A percentile compares a stretch with the other conserved stretches of the same genome.
phyloP scores from a whole-genome alignment of 2,113 vertebrate genomes.

The Vulpes lagopus region DNA sequence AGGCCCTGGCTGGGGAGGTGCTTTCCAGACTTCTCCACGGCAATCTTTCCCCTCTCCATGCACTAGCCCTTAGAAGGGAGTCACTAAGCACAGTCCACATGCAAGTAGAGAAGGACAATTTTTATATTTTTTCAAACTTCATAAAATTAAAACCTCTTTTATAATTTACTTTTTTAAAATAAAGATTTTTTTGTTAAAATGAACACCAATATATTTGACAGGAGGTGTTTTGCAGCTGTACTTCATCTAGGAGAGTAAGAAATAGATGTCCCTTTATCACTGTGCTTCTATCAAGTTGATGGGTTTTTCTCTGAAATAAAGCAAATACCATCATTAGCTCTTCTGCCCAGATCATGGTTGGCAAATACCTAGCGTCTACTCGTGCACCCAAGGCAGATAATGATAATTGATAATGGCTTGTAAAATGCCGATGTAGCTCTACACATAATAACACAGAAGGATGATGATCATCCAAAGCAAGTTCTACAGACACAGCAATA shows the following conservation, averaged over 20 bases:
- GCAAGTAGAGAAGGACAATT: not conserved
- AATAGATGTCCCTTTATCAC: not conserved
- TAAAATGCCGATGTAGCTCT: not conserved
- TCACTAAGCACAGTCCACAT: not conserved
- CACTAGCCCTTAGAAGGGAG: not conserved
- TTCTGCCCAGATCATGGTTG: not conserved
- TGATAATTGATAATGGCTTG: not conserved
- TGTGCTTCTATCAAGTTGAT: not conserved
- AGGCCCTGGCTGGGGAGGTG: not conserved
- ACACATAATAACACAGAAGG: not conserved
- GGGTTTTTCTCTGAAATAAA: not conserved
- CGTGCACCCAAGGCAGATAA: accelerated
- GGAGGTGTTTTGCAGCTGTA: not conserved
- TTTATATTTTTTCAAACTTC: not conserved
- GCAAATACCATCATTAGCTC: not conserved
- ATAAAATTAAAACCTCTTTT: not conserved
- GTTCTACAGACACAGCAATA: not conserved
- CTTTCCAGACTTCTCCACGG: too few relatives aligned
- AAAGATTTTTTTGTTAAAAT: not conserved
- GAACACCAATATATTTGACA: not conserved
- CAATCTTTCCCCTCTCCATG: too few relatives aligned
- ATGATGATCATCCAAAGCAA: not conserved
- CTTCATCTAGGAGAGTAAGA: not conserved
- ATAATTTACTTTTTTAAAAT: not conserved
- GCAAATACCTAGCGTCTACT: not conserved